Base-by-base conservation (phyloP, 2,888 invertebrate genomes). In the Ochropleura plecta region DNA sequence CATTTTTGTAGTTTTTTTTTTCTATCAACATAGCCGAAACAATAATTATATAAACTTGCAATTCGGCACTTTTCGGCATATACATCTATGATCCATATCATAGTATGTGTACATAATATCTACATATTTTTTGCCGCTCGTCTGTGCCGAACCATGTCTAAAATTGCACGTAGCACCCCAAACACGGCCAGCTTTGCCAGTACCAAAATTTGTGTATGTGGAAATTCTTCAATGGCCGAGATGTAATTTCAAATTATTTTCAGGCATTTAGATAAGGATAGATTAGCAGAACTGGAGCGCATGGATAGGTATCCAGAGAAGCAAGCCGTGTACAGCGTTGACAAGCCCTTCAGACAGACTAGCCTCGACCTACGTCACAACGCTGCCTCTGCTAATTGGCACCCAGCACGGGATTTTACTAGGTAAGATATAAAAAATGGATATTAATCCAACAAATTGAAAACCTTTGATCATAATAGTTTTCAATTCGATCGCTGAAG, bases 311-410 rank as follows among this genome's bases (percentile, higher is more conserved):
- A 96, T 73, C 94, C 94, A 0, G 96, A 96, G 88, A 96, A 96
- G 88, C 96, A 96, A 79, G 96, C 96, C 0, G 96, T 96, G 81
- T 96, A 96, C 86, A 96, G 96, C 79, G 96, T 95, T 48, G 96
- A 96, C 88, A 96, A 96, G 79, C 96, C 96, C 0, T 96, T 96
- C 90, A 88, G 96, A 18, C 96, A 96, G 88, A 95, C 96, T 73
- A 96, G 96, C 68, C 92, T 96, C 10, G 96, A 96, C 81, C 88
- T 96, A 57, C 93, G 96, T 46, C 96, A 96, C 76, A 95, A 95
- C 76, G 89, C 91, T 16, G 89, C 90, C 2, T 70, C 91, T 12
- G 71, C 92, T 71, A 95, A 94, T 86, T 96, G 96, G 96, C 96
- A 95, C 67, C 94, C 94, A n/a, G 91, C 96, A 0, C 93, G 96